phyloP scores from a whole-genome alignment of 2,888 invertebrate genomes.

The Aporophyla nigra region DNA sequence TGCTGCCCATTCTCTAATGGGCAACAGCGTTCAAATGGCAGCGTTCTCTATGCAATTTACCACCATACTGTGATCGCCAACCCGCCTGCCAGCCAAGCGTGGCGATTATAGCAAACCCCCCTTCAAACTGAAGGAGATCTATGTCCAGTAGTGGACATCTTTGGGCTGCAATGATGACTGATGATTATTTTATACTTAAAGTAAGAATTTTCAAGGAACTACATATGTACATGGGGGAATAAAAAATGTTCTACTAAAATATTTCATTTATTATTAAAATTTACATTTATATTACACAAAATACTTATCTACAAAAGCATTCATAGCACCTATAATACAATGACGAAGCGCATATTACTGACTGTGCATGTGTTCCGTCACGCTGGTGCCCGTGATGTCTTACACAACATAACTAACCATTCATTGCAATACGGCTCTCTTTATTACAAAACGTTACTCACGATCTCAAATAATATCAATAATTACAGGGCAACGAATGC shows the following conservation, averaged over 20 bases:
- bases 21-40: too few species aligned
- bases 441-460: constrained; percentile 2
- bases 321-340: constrained; percentile 65
- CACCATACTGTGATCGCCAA: too few species aligned
- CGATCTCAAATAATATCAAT: constrained; percentile 53
- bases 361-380: constrained; percentile 55
- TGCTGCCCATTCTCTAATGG: too few species aligned
- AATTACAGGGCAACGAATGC: background rate
- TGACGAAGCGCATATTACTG: constrained; percentile 61
- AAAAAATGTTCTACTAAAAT: constrained; percentile 60
- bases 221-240: background rate
- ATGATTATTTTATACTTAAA: too few species aligned
- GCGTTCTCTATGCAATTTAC: too few species aligned
- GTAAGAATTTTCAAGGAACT: background rate
- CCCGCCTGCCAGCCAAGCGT: too few species aligned
- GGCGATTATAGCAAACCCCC: too few species aligned
- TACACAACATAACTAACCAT: constrained; percentile 12
- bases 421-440: constrained; percentile 22
- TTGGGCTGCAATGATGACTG: too few species aligned
- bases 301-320: constrained; percentile 63
- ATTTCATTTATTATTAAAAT: constrained; percentile 63
- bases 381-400: constrained; percentile 55
- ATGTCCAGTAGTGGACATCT: too few species aligned
- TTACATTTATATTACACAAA: constrained; percentile 62
- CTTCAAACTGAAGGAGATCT: too few species aligned